Percentiles rank a stretch among this genome's conserved stretches.
These are phyloP conservation scores for Cenopis cana DNA, from an alignment of 2,888 invertebrate genomes.

Conservation along the genomic window DNA sequence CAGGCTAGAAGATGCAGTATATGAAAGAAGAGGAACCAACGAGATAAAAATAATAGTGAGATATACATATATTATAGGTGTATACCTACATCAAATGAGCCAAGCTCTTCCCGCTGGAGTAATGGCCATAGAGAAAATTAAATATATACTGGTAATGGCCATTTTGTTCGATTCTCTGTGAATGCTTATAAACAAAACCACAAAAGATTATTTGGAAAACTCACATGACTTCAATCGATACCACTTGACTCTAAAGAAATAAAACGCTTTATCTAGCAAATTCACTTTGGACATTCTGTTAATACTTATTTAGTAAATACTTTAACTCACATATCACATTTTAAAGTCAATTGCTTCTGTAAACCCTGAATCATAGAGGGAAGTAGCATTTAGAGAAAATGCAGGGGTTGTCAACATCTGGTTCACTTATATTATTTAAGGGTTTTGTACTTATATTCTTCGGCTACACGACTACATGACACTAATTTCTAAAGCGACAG, in stretches of 20 bases:
- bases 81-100: background rate
- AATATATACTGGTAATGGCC: too few relatives aligned
- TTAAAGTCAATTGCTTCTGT: constrained; percentile 10
- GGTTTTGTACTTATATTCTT: too few relatives aligned
- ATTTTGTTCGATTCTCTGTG: too few relatives aligned
- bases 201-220: constrained; percentile 51
- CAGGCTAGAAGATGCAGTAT: too few relatives aligned
- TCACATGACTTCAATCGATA: constrained; percentile 74
- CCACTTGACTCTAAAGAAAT: constrained; percentile 68
- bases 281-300: constrained; percentile 65
- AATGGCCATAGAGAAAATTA: too few relatives aligned
- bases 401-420: constrained; percentile 28
- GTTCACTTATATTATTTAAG: background rate
- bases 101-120: too few relatives aligned
- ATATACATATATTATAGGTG: too few relatives aligned
- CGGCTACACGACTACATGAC: too few relatives aligned
- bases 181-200: too few relatives aligned
- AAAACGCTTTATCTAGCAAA: constrained; percentile 58
- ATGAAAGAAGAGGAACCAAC: background rate
- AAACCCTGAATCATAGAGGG: constrained; percentile 23
- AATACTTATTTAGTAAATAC: constrained; percentile 13
- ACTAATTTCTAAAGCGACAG: too few relatives aligned
- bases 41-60: too few relatives aligned
- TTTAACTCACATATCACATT: constrained; percentile 9
- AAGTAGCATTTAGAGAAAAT: background rate